These are phyloP conservation scores for Drosophila anceps DNA, from an alignment of 2,888 invertebrate genomes.

Conservation along the genomic window DNA sequence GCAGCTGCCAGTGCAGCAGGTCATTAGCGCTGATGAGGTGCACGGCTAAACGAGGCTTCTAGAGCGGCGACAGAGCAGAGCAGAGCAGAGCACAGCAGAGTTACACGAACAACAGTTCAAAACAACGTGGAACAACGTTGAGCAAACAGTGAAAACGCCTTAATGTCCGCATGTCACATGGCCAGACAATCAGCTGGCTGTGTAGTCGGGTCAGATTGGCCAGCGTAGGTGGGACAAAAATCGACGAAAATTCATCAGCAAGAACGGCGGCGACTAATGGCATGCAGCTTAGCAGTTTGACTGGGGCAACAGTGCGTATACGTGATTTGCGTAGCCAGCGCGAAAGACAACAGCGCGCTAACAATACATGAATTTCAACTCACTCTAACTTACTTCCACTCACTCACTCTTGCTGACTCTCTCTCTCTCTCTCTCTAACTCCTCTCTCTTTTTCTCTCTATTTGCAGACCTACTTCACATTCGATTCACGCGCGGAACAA, in stretches of 20 bases:
- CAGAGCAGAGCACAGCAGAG: neutral
- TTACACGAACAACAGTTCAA: slow-evolving; percentile 2
- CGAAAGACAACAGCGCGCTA: slow-evolving; percentile 12
- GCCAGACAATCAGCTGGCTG: slow-evolving; percentile 17
- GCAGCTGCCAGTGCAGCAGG: slow-evolving; percentile 65
- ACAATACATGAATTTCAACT: slow-evolving; percentile 36
- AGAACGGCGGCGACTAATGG: slow-evolving; percentile 43
- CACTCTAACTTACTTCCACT: neutral
- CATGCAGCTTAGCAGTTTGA: slow-evolving; percentile 40
- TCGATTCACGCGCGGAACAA: slow-evolving; percentile 94
- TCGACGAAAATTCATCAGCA: slow-evolving; percentile 64
- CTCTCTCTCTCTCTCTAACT: neutral
- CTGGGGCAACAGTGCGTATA: slow-evolving; percentile 56
- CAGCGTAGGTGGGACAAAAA: slow-evolving; percentile 39
- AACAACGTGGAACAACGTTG: slow-evolving; percentile 19
- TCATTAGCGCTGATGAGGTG: slow-evolving; percentile 76
- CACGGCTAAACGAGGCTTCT: slow-evolving; percentile 23
- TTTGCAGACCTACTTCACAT: slow-evolving; percentile 90
- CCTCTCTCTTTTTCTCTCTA: slow-evolving; percentile 19
- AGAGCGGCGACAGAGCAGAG: slow-evolving; percentile 9
- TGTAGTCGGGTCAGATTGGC: neutral
- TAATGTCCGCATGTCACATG: slow-evolving; percentile 33
- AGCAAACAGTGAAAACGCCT: slow-evolving; percentile 36
- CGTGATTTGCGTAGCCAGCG: slow-evolving; percentile 61
- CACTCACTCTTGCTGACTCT: neutral